A percentile compares a stretch with the other conserved stretches of the same genome.
Evolutionary conservation across 1,140 invertebrate genomes (phyloP).

Genomic region (Hypothenemus hampei): DNA sequence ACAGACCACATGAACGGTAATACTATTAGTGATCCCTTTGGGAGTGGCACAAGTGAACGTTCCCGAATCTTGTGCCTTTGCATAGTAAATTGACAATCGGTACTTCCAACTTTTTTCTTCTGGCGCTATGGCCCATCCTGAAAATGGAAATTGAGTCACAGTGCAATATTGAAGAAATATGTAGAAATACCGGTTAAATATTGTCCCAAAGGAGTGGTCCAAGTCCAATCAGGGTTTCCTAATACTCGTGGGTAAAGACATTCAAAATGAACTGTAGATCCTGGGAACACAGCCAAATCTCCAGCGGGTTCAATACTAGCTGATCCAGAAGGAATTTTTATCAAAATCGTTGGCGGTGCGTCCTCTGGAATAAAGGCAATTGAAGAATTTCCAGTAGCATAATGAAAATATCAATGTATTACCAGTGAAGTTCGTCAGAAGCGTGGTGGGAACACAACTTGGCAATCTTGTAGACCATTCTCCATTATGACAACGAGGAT

Average conservation of each 20-base stretch:
- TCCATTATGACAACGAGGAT: slow-evolving; percentile 71
- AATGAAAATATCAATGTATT: slow-evolving; percentile 21
- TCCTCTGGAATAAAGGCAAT: slow-evolving; percentile 57
- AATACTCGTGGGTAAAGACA: slow-evolving; percentile 70
- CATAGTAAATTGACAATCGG: slow-evolving; percentile 75
- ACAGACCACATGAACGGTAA: slow-evolving; percentile 74
- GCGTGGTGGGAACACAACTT: slow-evolving; percentile 72
- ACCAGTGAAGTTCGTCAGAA: slow-evolving; percentile 81
- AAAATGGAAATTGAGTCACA: slow-evolving; percentile 26
- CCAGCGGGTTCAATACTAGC: slow-evolving; percentile 73
- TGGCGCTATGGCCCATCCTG: slow-evolving; percentile 73
- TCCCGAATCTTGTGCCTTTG: slow-evolving; percentile 74
- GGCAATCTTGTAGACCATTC: slow-evolving; percentile 69
- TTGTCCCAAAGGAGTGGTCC: slow-evolving; percentile 72
- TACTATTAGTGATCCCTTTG: slow-evolving; percentile 71
- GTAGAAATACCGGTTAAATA: slow-evolving; percentile 63
- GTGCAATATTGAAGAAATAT: background rate
- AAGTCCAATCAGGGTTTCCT: slow-evolving; percentile 83
- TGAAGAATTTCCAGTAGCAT: background rate
- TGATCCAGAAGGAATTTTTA: slow-evolving; percentile 72
- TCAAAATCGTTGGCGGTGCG: slow-evolving; percentile 77
- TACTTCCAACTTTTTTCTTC: slow-evolving; percentile 77
- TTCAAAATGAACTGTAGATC: slow-evolving; percentile 76
- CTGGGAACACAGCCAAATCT: slow-evolving; percentile 72
- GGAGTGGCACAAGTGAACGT: slow-evolving; percentile 79